These are phyloP conservation scores for Varanus komodoensis DNA, from an alignment of 2,113 vertebrate species.

Conservation along the genomic window DNA sequence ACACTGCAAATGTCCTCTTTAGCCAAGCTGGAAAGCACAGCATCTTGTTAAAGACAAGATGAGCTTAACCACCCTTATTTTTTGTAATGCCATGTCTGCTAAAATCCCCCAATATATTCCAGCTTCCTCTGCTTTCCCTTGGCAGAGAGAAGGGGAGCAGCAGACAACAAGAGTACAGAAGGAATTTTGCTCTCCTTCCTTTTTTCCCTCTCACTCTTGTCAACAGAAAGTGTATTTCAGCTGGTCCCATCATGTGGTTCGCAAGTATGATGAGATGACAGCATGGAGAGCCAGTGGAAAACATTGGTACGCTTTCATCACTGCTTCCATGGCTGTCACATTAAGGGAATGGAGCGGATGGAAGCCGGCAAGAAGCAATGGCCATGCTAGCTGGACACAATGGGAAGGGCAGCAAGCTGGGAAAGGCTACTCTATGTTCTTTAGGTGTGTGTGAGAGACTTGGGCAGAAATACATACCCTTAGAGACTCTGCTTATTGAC, in stretches of 20 bases:
- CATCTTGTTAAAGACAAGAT: not conserved
- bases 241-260: not conserved
- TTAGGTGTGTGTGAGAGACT: not conserved
- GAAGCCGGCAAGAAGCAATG: too few species aligned
- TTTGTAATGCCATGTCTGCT: not conserved
- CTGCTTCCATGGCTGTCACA: not conserved
- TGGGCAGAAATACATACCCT: not conserved
- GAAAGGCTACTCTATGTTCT: too few species aligned
- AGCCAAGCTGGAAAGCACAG: not conserved
- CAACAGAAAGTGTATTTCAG: too few species aligned
- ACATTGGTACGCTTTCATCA: too few species aligned
- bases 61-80: not conserved
- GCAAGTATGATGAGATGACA: not conserved
- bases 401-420: too few species aligned
- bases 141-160: not conserved
- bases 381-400: too few species aligned
- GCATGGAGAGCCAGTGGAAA: not conserved
- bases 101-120: not conserved
- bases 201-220: not conserved
- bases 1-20: too few species aligned
- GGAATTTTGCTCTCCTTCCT: not conserved
- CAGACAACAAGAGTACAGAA: not conserved
- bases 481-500: not conserved
- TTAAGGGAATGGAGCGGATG: not conserved
- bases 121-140: not conserved